A percentile compares a stretch with the other conserved stretches of the same genome.
Evolutionary conservation across 2,888 invertebrate genomes (phyloP).

Genomic region (Coleophora deauratella): DNA sequence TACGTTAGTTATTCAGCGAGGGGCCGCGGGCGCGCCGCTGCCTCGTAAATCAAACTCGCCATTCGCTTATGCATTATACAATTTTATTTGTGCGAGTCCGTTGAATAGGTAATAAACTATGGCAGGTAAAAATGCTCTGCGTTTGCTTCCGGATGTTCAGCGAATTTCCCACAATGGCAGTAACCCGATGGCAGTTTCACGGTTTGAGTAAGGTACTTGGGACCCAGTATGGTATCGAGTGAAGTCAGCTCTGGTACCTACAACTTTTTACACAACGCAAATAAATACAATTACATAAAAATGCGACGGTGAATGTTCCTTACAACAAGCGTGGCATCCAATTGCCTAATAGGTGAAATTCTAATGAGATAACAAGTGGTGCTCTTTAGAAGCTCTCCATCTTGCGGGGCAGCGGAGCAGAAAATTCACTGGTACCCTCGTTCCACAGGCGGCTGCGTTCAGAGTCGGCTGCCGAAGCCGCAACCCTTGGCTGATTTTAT

Average conservation of each 20-base stretch:
- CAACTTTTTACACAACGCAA: too few species aligned
- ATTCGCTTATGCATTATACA: constrained; percentile 75
- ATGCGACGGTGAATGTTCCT: too few species aligned
- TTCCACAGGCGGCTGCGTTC: constrained; percentile 41
- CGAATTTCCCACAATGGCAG: constrained; percentile 49
- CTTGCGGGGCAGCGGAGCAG: constrained; percentile 49
- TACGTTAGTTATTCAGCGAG: constrained; percentile 69
- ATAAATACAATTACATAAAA: too few species aligned
- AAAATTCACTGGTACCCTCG: constrained; percentile 56
- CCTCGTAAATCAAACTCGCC: constrained; percentile 72
- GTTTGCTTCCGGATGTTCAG: constrained; percentile 52
- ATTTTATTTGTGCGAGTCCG: constrained; percentile 73
- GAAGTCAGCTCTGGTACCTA: too few species aligned
- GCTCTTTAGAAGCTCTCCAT: constrained; percentile 42
- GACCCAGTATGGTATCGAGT: too few species aligned
- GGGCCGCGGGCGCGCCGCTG: constrained; percentile 35
- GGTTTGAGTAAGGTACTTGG: too few species aligned
- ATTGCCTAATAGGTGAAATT: too few species aligned
- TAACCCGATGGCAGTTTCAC: constrained; percentile 1
- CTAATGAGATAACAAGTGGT: constrained; percentile 22
- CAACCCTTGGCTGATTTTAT: constrained; percentile 23
- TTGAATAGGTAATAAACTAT: constrained; percentile 73
- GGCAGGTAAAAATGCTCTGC: constrained; percentile 63
- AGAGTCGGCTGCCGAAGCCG: constrained; percentile 18
- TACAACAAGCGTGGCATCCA: too few species aligned